Conservation (phyloP, 2,113 vertebrate genomes). For the Caretta caretta region DNA sequence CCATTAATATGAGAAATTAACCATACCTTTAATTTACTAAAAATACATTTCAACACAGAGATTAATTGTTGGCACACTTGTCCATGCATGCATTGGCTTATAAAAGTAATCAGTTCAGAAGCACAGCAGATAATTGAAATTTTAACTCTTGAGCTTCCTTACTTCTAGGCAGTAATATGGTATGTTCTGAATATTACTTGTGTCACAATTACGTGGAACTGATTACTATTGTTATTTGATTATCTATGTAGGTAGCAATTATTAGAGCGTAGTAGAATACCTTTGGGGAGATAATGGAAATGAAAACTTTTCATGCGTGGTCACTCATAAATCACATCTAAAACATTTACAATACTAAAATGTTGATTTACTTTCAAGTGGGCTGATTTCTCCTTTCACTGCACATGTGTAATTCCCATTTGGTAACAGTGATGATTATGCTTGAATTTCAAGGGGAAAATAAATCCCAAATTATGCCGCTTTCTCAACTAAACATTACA, state of each 20-base stretch:
- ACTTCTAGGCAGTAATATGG: background rate
- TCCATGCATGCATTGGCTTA: background rate
- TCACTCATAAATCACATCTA: constrained; percentile 20
- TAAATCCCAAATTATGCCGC: background rate
- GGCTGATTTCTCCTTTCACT: background rate
- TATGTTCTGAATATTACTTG: background rate
- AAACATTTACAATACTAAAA: background rate
- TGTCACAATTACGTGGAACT: background rate
- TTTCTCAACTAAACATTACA: background rate
- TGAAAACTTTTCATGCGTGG: constrained; percentile 13
- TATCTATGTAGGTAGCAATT: background rate
- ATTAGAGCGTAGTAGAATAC: background rate
- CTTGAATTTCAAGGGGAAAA: background rate
- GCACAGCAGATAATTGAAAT: constrained; percentile 2
- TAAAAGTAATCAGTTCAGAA: constrained; percentile 17
- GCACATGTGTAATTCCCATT: constrained; percentile 4
- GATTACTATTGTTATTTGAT: background rate
- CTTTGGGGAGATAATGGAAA: background rate
- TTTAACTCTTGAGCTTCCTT: background rate
- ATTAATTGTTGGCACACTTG: background rate
- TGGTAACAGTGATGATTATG: background rate
- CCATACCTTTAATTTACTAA: background rate
- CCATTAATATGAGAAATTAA: constrained; percentile 13
- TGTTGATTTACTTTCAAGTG: constrained; percentile 16
- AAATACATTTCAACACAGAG: background rate